Evolutionary conservation across 2,113 vertebrate genomes (phyloP), one percentile per base, ranked within the genome.

Genomic region (Pelmatolapia mariae): DNA sequence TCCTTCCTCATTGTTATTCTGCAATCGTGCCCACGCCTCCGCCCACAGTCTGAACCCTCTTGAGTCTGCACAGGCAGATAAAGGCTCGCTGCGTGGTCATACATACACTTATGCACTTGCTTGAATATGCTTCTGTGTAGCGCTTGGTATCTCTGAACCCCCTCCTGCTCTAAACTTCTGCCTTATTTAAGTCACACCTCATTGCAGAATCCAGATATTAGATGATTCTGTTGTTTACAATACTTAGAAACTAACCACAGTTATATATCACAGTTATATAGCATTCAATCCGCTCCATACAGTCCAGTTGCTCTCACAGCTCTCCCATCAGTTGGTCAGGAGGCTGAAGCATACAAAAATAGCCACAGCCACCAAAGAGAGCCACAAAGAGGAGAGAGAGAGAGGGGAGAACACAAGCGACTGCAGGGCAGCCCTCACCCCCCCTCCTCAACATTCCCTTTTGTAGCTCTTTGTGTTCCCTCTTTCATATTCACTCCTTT

Each of bases 341-440:
- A 94, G 89, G 83, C 85, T 85, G 71, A 83, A 85, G 40, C 31
- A 83, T 19, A 82, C 87, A 88, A 86, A 95, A 96, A 95, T 96
- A 95, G 93, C 83, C 86, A 47, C 79, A 80, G 80, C 83, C 82
- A 94, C 87, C 90, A 92, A 91, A 93, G 85, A 93, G 86, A 94
- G 82, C 87, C 88, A 91, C 83, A 91, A 92, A 95, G 80, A 53
- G 50, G 84, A 83, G 83, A 86, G 59, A 33, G 18, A 86, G 82
- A 86, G 53, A 19, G 66, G 68, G 82, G 43, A 82, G 10, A 61
- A 91, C 81, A 90, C 84, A 89, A 89, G 89, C 66, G 7, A 90
- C 93, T 89, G 85, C 86, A 92, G 92, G 93, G 94, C 87, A 89
- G 54, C 81, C 83, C 38, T 29, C 82, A 18, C 47, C 7, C 18